Evolutionary conservation across 2,113 vertebrate species (phyloP), one percentile per base, ranked within the genome.

Genomic region (Panthera tigris): DNA sequence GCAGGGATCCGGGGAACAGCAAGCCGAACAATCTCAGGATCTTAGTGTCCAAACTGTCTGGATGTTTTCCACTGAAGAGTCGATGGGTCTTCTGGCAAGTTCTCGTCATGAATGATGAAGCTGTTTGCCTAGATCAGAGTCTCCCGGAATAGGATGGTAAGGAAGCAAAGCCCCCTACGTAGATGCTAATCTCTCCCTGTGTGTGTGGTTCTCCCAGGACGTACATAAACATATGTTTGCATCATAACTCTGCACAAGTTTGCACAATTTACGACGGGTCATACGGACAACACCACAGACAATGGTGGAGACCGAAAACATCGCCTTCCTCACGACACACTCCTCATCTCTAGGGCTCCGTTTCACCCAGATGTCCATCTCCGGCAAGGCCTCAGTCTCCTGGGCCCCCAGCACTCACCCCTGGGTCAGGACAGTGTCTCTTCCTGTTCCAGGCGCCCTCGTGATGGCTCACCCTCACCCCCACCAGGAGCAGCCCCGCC

Each of bases 151-250:
- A n/a, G 66, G n/a, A 36, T 0, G 0, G 12, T 1, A 4, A 29
- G 12, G 50, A 27, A 74, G 29, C 61, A 31, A 23, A 55, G 29
- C 48, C 21, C n/a, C 21, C 36, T 25, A 41, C 0, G 1, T 4
- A 7, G 14, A n/a, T 0, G 6, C 19, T 27, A 8, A 27, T 29
- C 1, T 0, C 80, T 8, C 1, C 0, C 80, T 18, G 15, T 0
- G 3, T 8, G 29, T 45, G 74, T 19, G 31, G 27, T 45, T 48
- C 29, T 55, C 39, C 31, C 9, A 16, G 31, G 27, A 61, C 10
- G 5, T 9, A n/a, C 1, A 10, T 7, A 33, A 74, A 63, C 57
- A 31, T 16, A 36, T 25, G 73, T 45, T 74, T 48, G 29, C 31
- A 48, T 29, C 12, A 33, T 68, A 25, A 48, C 84, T 89, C 27